Base-by-base conservation (phyloP, 1,140 invertebrate genomes). In the Bombus confusus region DNA sequence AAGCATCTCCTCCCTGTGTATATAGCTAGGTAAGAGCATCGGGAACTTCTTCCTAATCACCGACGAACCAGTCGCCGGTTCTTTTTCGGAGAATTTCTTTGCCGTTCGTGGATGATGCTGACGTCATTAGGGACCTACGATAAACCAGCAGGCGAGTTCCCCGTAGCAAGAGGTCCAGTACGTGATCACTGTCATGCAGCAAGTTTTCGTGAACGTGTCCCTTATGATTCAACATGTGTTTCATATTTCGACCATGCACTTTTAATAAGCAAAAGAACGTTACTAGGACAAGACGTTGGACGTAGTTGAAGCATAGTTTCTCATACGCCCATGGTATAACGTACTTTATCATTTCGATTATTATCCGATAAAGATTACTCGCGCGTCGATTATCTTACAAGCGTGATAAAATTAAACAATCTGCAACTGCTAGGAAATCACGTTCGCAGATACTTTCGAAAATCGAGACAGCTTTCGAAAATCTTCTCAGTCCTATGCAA, bases 11-110 rank as follows among this genome's bases (percentile, higher is more conserved):
- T 81, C 84, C 73, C 81, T 75, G 75, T 71, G 80, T 57, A 52
- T 52, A 52, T 52, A 52, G 22, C 86, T 80, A 64, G 52, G 37
- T 18, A 47, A 62, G 41, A 34, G n/a, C 31, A 28, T n/a, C 18
- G 52, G 78, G 41, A 25, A 66, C 37, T 52, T 79, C 72, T 76
- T 34, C n/a, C 25, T 80, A n/a, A 71, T 82, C 74, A n/a, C 28
- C 10, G 6, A 43, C 41, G 31, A 25, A 59, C 62, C 25, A 62
- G 57, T 37, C 12, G 37, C 52, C 34, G 28, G 18, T 34, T 52
- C 37, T 83, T 68, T 64, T 85, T 89, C 66, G 18, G 31, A 9
- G 79, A 90, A 87, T 75, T 85, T 34, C 68, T 82, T 72, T 25
- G 15, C 12, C 52, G 41, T 68, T 73, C 41, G 66, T 75, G 25